A percentile compares a stretch with the other conserved stretches of the same genome.
These are phyloP conservation scores for Epinotia demarniana DNA, from an alignment of 2,888 invertebrate genomes.

Conservation along the genomic window DNA sequence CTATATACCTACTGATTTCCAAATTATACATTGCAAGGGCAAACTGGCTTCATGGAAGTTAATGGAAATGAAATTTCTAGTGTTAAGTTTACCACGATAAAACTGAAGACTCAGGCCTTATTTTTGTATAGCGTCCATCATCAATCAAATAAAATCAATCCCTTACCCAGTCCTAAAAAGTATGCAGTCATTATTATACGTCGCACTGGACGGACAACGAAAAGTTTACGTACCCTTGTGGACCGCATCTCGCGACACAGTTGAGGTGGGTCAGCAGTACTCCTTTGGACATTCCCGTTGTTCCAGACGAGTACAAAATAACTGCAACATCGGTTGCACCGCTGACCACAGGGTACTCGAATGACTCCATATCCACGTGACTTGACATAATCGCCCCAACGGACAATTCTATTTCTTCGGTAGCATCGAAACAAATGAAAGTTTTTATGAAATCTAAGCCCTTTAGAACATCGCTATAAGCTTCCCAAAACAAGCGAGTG, in stretches of 20 bases:
- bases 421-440: constrained; percentile 9
- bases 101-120: too few species aligned
- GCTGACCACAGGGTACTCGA: background rate
- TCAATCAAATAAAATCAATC: too few species aligned
- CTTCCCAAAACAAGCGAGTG: constrained; percentile 12
- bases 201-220: background rate
- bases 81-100: too few species aligned
- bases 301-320: background rate
- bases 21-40: too few species aligned
- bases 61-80: too few species aligned
- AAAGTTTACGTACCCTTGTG: background rate
- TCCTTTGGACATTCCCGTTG: constrained; percentile 5
- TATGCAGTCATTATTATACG: too few species aligned
- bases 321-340: background rate
- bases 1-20: too few species aligned
- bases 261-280: constrained; percentile 11
- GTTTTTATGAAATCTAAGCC: constrained; percentile 11
- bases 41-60: too few species aligned
- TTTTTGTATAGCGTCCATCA: too few species aligned
- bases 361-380: background rate
- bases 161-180: too few species aligned
- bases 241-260: background rate
- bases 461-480: background rate
- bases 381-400: background rate
- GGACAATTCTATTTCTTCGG: background rate